A percentile compares a stretch with the other conserved stretches of the same genome.
Evolutionary conservation across 37 sponge, comb jelly and placozoan species (phyloP).

Genomic region (Halisarca cf. caerulea): DNA sequence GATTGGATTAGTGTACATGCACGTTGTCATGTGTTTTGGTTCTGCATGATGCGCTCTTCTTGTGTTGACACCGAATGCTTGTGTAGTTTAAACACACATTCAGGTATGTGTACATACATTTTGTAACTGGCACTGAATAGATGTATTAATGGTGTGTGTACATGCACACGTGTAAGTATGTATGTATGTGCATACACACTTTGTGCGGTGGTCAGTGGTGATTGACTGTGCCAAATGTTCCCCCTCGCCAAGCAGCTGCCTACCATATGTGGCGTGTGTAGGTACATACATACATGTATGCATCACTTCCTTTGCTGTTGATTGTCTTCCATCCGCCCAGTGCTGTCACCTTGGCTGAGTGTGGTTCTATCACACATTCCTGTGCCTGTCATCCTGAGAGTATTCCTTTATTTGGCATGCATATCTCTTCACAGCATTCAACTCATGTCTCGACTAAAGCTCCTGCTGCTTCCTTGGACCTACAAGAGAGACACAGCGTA

Average conservation of each 20-base stretch:
- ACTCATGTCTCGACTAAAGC: slow-evolving; percentile 48
- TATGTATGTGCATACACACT: too few relatives aligned
- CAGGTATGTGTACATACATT: too few relatives aligned
- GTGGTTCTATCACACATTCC: slow-evolving; percentile 55
- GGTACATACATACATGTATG: not conserved
- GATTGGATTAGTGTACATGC: too few relatives aligned
- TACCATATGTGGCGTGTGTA: not conserved
- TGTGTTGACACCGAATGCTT: too few relatives aligned
- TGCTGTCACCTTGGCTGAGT: slow-evolving; percentile 43
- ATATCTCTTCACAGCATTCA: slow-evolving; percentile 65
- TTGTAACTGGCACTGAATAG: too few relatives aligned
- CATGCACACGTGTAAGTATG: too few relatives aligned
- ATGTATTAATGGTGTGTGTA: too few relatives aligned
- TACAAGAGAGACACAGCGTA: slow-evolving; percentile 63
- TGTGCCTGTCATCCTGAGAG: slow-evolving; percentile 60
- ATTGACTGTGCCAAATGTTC: too few relatives aligned
- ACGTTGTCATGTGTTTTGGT: too few relatives aligned
- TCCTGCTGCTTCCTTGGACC: slow-evolving; percentile 59
- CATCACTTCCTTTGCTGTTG: not conserved
- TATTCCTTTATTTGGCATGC: slow-evolving; percentile 76
- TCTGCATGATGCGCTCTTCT: too few relatives aligned
- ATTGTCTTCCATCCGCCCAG: slow-evolving; percentile 39
- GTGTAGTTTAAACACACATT: too few relatives aligned
- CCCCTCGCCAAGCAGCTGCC: not conserved
- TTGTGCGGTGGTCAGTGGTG: too few relatives aligned